These are phyloP conservation scores for Pangasius mekongensis DNA, from an alignment of 2,797 vertebrate genomes.

Conservation along the genomic window DNA sequence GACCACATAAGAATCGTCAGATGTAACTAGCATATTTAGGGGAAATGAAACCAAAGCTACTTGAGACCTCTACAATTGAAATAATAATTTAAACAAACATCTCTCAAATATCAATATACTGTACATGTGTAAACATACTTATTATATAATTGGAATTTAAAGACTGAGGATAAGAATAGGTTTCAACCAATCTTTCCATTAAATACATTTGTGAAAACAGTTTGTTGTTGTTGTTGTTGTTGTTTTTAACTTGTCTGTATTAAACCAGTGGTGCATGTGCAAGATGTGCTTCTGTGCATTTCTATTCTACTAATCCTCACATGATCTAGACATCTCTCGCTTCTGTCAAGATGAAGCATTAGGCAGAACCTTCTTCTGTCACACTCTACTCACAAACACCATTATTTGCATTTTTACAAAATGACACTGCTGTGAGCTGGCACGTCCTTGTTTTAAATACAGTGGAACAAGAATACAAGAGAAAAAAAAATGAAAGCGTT, in stretches of 20 bases:
- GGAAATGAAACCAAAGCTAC: background rate
- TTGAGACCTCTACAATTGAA: background rate
- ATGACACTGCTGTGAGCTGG: background rate
- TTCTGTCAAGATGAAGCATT: constrained; percentile 33
- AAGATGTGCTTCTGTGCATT: background rate
- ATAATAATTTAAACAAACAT: background rate
- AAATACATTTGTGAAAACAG: background rate
- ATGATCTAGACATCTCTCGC: constrained; percentile 8
- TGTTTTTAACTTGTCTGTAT: constrained; percentile 58
- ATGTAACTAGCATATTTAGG: background rate
- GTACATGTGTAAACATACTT: background rate
- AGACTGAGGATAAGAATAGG: background rate
- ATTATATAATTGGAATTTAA: background rate
- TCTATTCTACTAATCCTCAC: background rate
- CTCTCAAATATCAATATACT: background rate
- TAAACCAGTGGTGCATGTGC: constrained; percentile 33
- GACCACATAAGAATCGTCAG: background rate
- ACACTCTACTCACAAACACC: constrained; percentile 65
- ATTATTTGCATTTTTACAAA: constrained; percentile 73
- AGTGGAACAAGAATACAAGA: background rate
- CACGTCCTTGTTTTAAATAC: background rate
- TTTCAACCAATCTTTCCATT: background rate
- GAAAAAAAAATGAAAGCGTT: background rate
- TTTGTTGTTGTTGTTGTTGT: background rate
- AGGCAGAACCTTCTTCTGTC: constrained; percentile 12